phyloP scores from a whole-genome alignment of 1,140 invertebrate genomes.

The Drosophila punjabiensis region DNA sequence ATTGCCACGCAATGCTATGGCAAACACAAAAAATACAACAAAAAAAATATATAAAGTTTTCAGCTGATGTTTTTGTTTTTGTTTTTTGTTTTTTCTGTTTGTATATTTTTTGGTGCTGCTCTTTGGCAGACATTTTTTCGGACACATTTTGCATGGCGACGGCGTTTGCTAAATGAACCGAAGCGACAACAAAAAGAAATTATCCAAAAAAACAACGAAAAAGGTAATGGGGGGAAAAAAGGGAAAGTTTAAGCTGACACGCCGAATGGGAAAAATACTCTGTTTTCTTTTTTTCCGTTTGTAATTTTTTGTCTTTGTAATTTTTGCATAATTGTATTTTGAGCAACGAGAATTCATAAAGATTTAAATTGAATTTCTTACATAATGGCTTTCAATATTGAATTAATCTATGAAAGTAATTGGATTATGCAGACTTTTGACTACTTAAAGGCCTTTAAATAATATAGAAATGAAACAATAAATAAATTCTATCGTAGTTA shows the following conservation, averaged over 20 bases:
- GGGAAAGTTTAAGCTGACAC: conserved; percentile 17
- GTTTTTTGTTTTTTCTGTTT: conserved; percentile 7
- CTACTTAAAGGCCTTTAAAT: neutral
- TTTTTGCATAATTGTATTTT: conserved; percentile 9
- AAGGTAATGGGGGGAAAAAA: conserved; percentile 19
- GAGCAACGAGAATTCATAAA: neutral
- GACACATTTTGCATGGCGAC: conserved; percentile 73
- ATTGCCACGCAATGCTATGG: conserved; percentile 67
- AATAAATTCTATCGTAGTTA: too few relatives aligned
- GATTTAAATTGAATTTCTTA: conserved; percentile 6
- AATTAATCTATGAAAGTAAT: neutral
- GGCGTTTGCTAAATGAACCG: conserved; percentile 75
- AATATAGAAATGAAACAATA: neutral
- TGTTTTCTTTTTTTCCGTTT: neutral
- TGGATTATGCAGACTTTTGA: neutral
- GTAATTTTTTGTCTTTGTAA: too few relatives aligned
- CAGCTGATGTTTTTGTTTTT: conserved; percentile 19
- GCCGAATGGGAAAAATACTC: conserved; percentile 12
- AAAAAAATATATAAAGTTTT: conserved; percentile 61
- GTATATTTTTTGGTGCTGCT: conserved; percentile 42
- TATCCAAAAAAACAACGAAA: conserved; percentile 32
- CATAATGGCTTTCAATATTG: neutral
- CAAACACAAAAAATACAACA: conserved; percentile 6
- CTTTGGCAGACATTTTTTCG: conserved; percentile 59
- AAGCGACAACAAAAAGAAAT: conserved; percentile 61